phyloP scores from a whole-genome alignment of 2,888 invertebrate species.

The Colostygia pectinataria region DNA sequence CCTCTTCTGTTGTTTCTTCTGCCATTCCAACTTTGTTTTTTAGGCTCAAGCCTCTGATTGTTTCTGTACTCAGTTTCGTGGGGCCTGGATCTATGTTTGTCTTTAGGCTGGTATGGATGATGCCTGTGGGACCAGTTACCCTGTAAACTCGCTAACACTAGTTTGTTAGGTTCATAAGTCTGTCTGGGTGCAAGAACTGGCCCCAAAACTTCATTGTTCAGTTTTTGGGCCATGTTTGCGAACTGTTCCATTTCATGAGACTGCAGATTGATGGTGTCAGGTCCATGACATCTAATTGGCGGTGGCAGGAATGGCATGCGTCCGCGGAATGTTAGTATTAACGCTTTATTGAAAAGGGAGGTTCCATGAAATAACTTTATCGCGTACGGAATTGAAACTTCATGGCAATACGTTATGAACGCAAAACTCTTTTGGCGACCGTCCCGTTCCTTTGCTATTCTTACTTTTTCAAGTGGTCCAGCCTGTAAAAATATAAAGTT shows the following conservation, averaged over 20 bases:
- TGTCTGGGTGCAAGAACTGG: constrained; percentile 42
- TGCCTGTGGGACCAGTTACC: constrained; percentile 77
- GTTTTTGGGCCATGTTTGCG: constrained; percentile 63
- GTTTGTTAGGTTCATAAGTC: constrained; percentile 53
- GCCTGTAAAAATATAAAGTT: constrained; percentile 70
- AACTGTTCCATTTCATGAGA: constrained; percentile 62
- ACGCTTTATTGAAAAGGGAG: constrained; percentile 83
- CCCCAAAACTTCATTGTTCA: constrained; percentile 51
- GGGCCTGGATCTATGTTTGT: constrained; percentile 43
- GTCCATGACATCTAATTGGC: constrained; percentile 64
- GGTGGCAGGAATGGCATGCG: constrained; percentile 58
- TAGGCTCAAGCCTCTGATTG: constrained; percentile 8
- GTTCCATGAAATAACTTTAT: constrained; percentile 88
- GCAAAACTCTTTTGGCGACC: constrained; percentile 88
- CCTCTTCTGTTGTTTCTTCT: constrained; percentile 56
- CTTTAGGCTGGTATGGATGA: constrained; percentile 66
- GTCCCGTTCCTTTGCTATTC: constrained; percentile 89
- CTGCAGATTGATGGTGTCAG: constrained; percentile 61
- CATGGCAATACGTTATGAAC: constrained; percentile 90
- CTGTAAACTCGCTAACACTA: constrained; percentile 73
- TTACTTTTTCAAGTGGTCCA: constrained; percentile 90
- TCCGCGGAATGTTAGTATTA: constrained; percentile 74
- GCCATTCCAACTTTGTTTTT: constrained; percentile 36
- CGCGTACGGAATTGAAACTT: constrained; percentile 89
- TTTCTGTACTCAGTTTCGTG: constrained; percentile 12